Conservation (phyloP, 1,140 invertebrate species). For the Pararge aegeria region DNA sequence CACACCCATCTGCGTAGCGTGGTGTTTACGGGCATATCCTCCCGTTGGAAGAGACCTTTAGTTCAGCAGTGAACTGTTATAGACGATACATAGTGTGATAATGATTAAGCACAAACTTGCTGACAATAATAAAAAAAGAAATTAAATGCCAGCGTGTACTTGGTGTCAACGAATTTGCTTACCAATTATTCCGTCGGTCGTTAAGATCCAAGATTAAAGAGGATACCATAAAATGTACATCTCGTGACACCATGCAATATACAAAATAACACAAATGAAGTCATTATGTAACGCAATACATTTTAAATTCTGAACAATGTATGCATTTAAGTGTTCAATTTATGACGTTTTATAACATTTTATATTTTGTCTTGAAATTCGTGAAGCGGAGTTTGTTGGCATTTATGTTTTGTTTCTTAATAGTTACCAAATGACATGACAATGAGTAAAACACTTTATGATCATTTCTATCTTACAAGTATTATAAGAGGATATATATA, state of each 20-base stretch:
- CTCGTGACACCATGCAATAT: slow-evolving; percentile 11
- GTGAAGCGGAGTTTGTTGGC: not conserved
- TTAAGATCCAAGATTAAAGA: slow-evolving; percentile 19
- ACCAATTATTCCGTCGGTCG: slow-evolving; percentile 17
- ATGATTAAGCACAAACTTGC: slow-evolving; percentile 1
- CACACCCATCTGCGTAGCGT: too few species aligned
- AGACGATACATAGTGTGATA: not conserved
- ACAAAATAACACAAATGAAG: slow-evolving; percentile 2
- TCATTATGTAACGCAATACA: slow-evolving; percentile 12
- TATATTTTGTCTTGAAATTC: not conserved
- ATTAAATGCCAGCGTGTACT: slow-evolving; percentile 7
- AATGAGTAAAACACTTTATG: too few species aligned
- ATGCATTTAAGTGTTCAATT: slow-evolving; percentile 4
- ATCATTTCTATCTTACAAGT: too few species aligned
- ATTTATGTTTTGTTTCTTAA: not conserved
- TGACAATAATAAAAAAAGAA: slow-evolving; percentile 2
- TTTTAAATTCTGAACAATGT: slow-evolving; percentile 8
- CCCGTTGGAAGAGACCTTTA: too few species aligned
- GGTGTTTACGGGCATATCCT: too few species aligned
- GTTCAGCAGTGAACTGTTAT: not conserved
- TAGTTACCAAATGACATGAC: not conserved
- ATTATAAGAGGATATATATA: too few species aligned
- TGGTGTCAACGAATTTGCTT: slow-evolving; percentile 11
- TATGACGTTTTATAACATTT: slow-evolving; percentile 3
- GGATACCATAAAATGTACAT: slow-evolving; percentile 7